These are phyloP conservation scores for Drosophila neocordata DNA, from an alignment of 1,140 invertebrate genomes.

Conservation along the genomic window DNA sequence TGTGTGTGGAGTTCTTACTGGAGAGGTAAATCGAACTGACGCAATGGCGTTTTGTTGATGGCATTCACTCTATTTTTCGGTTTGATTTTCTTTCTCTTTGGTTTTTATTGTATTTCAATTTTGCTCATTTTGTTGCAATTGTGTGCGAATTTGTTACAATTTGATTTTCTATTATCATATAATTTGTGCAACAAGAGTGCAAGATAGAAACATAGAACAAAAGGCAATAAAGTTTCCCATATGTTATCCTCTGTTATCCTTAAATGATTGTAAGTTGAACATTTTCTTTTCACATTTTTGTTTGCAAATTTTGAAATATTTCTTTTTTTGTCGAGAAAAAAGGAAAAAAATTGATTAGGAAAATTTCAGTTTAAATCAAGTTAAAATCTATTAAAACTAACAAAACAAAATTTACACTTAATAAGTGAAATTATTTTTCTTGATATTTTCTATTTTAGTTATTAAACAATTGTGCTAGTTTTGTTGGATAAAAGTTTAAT, in stretches of 20 bases:
- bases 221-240: background rate
- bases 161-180: constrained; percentile 78
- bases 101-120: constrained; percentile 21
- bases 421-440: too few relatives aligned
- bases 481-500: too few relatives aligned
- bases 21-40: constrained; percentile 63
- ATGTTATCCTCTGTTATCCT: background rate
- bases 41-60: constrained; percentile 68
- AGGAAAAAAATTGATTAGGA: too few relatives aligned
- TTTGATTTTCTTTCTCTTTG: constrained; percentile 29
- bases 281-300: too few relatives aligned
- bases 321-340: too few relatives aligned
- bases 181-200: constrained; percentile 53
- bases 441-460: too few relatives aligned
- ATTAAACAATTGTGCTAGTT: too few relatives aligned
- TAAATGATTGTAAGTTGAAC: background rate
- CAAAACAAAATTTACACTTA: too few relatives aligned
- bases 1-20: too few relatives aligned
- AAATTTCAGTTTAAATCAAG: too few relatives aligned
- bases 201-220: background rate
- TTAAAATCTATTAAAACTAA: too few relatives aligned
- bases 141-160: constrained; percentile 78
- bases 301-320: too few relatives aligned
- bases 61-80: constrained; percentile 69
- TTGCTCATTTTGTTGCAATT: constrained; percentile 72